These are phyloP conservation scores for Rutpela maculata DNA, from an alignment of 2,888 invertebrate species.

Conservation along the genomic window DNA sequence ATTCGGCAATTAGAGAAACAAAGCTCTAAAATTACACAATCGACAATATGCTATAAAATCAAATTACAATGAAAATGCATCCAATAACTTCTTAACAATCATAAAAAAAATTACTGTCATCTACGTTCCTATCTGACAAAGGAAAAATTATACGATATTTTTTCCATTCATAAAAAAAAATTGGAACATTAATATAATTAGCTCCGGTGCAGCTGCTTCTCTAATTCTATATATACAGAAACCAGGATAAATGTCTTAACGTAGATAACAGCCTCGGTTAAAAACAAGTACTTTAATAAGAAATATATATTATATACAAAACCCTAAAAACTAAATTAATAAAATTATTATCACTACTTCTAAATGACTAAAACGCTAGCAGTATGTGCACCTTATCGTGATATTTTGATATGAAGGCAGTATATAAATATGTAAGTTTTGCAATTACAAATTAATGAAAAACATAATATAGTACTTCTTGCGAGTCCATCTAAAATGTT, in stretches of 20 bases:
- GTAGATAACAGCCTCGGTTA: slow-evolving; percentile 22
- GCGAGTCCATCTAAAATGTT: slow-evolving; percentile 36
- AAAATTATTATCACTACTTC: slow-evolving; percentile 45
- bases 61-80: slow-evolving; percentile 43
- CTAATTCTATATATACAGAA: slow-evolving; percentile 12
- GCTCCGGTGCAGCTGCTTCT: background rate
- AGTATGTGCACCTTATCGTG: slow-evolving; percentile 28
- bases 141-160: background rate
- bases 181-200: background rate
- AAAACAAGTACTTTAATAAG: slow-evolving; percentile 25
- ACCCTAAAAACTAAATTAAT: slow-evolving; percentile 45
- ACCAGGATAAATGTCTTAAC: background rate
- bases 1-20: slow-evolving; percentile 12
- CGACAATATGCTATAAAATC: slow-evolving; percentile 31
- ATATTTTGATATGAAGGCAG: slow-evolving; percentile 63
- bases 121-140: slow-evolving; percentile 5
- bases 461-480: slow-evolving; percentile 41
- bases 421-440: slow-evolving; percentile 57
- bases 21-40: slow-evolving; percentile 3
- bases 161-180: slow-evolving; percentile 1
- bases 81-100: background rate
- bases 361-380: slow-evolving; percentile 51
- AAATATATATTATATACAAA: slow-evolving; percentile 48
- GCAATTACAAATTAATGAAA: slow-evolving; percentile 43
- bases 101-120: slow-evolving; percentile 21